These are phyloP conservation scores for Onychorhynchus coronatus DNA, from an alignment of 2,113 vertebrate genomes.

Conservation along the genomic window DNA sequence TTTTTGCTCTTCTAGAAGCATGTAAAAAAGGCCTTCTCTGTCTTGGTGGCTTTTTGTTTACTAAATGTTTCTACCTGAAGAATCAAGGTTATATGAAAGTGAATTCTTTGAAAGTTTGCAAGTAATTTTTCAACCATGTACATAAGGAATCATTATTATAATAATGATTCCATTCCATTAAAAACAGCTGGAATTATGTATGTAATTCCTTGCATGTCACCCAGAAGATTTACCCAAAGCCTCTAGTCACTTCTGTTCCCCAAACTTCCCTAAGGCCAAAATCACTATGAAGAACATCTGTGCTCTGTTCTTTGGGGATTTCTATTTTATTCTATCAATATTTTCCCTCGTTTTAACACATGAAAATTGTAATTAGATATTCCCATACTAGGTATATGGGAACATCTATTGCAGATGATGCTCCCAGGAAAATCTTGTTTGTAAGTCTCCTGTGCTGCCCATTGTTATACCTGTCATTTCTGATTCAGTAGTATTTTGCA, in stretches of 20 bases:
- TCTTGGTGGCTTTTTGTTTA: neutral
- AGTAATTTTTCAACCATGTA: neutral
- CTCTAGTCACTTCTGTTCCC: conserved; percentile 32
- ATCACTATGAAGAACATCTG: conserved; percentile 48
- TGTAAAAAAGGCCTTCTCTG: neutral
- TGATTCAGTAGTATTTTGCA: conserved; percentile 34
- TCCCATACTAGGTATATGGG: conserved; percentile 9
- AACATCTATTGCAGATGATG: conserved; percentile 1
- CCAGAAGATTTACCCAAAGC: conserved; percentile 33
- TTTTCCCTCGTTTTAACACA: conserved; percentile 28
- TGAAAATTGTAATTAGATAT: conserved; percentile 46
- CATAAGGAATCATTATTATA: neutral
- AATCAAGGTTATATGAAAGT: neutral
- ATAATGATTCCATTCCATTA: neutral
- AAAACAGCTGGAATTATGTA: conserved; percentile 44
- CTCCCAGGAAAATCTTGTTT: conserved; percentile 21
- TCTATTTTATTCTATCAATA: conserved; percentile 53
- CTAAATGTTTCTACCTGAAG: neutral
- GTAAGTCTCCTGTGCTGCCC: neutral
- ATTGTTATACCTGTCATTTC: conserved; percentile 19
- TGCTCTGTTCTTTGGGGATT: conserved; percentile 17
- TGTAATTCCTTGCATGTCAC: neutral
- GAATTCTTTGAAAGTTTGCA: neutral
- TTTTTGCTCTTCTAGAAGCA: neutral
- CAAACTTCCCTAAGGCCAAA: conserved; percentile 55